Base-by-base conservation (phyloP, 1,140 invertebrate genomes). In the Magallana angulata region DNA sequence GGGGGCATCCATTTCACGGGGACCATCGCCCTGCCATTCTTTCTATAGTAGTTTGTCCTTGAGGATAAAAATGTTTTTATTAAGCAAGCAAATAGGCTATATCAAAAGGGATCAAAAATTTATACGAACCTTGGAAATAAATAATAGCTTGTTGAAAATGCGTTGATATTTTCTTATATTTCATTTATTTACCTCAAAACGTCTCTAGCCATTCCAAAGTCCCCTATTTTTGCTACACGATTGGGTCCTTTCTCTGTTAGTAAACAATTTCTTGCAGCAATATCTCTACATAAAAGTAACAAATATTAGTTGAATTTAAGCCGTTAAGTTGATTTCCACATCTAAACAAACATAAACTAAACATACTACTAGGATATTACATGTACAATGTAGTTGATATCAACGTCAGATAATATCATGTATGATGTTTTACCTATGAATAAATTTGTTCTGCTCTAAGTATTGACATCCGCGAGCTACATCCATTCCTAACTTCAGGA, bases 391-490 rank as follows among this genome's bases (percentile, higher is more conserved):
- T 24, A 24, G 24, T 4, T 48, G 36, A 48, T 48, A 48, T 48
- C 36, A 48, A 48, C 36, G 36, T 48, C 36, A 64, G 1, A 64
- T 64, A 16, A 16, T 64, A 64, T 64, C 62, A 64, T 64, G 3
- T 64, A 16, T 64, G 62, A 18, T 84, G 9, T 14, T 56, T 6
- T 89, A 94, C 94, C 98, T 96, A 95, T 99, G 98, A 3, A 99
- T 98, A 92, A 98, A 98, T 93, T 98, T 97, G 96, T 98, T 97
- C 92, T 98, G 97, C 94, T 99, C 98, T 86, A 98, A 94, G 93
- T 99, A 98, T 58, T 97, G 96, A 93, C 98, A 98, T 0, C 98
- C 98, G 89, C 97, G 96, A 0, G 98, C 97, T 12, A 99, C 97
- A 92, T 99, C 98, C 86, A 98, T 96, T 93, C 98, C 98, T 97